Conservation (phyloP, 2,797 vertebrate species). For the Mycteria americana region DNA sequence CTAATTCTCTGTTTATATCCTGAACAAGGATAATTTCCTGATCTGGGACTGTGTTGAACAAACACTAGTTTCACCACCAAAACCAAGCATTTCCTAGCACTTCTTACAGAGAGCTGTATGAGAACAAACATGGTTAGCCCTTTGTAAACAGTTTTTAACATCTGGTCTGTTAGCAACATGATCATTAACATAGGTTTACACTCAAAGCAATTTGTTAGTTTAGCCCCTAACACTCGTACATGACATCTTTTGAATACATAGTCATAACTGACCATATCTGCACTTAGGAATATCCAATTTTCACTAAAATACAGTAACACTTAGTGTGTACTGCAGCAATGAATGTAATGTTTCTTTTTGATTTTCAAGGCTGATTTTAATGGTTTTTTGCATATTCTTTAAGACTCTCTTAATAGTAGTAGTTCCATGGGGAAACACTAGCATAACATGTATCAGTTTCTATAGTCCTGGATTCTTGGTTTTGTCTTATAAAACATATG, state of each 20-base stretch:
- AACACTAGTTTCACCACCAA: neutral
- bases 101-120: neutral
- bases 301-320: neutral
- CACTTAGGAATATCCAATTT: neutral
- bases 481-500: neutral
- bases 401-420: neutral
- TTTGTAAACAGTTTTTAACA: neutral
- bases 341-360: neutral
- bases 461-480: neutral
- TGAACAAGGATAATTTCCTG: neutral
- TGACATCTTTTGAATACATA: neutral
- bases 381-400: neutral
- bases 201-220: neutral
- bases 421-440: neutral
- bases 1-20: neutral
- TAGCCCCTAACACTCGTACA: neutral
- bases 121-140: neutral
- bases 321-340: neutral
- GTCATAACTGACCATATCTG: neutral
- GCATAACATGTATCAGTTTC: neutral
- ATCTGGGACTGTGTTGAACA: neutral
- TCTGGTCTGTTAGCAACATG: neutral
- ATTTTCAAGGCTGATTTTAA: neutral
- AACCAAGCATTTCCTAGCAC: neutral
- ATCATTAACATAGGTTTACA: neutral